Conservation (phyloP, 2,888 invertebrate species). For the Subacronicta megacephala region DNA sequence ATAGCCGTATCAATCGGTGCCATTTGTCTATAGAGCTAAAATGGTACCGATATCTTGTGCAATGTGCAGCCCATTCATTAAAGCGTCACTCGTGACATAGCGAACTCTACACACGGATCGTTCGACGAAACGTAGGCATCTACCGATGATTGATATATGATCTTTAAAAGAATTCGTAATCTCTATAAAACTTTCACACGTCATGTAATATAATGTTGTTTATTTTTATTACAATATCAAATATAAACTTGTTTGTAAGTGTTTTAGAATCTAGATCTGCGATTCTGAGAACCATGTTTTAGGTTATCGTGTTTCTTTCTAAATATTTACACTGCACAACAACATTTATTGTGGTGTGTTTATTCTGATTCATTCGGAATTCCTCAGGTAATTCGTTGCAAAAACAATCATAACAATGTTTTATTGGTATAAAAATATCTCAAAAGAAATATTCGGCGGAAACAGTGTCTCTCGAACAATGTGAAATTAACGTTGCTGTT, state of each 20-base stretch:
- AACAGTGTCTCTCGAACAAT: slow-evolving; percentile 4
- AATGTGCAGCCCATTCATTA: slow-evolving; percentile 72
- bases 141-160: slow-evolving; percentile 46
- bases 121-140: slow-evolving; percentile 15
- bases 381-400: slow-evolving; percentile 34
- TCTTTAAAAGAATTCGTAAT: slow-evolving; percentile 47
- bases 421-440: neutral
- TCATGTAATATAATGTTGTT: slow-evolving; percentile 49
- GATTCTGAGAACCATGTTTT: slow-evolving; percentile 25
- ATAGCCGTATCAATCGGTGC: slow-evolving; percentile 77
- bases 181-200: slow-evolving; percentile 53
- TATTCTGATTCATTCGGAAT: slow-evolving; percentile 40
- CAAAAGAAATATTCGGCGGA: neutral
- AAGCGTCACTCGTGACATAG: slow-evolving; percentile 60
- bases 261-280: slow-evolving; percentile 42
- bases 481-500: slow-evolving; percentile 11
- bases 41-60: slow-evolving; percentile 71
- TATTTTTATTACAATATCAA: slow-evolving; percentile 52
- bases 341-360: slow-evolving; percentile 21
- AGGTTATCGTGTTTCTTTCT: slow-evolving; percentile 35
- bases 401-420: slow-evolving; percentile 5
- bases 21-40: slow-evolving; percentile 72
- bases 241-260: slow-evolving; percentile 52
- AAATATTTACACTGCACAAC: slow-evolving; percentile 43
- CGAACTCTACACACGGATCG: slow-evolving; percentile 45